Evolutionary conservation across 2,797 vertebrate species (phyloP).

Genomic region (Halcyon chelicuti): DNA sequence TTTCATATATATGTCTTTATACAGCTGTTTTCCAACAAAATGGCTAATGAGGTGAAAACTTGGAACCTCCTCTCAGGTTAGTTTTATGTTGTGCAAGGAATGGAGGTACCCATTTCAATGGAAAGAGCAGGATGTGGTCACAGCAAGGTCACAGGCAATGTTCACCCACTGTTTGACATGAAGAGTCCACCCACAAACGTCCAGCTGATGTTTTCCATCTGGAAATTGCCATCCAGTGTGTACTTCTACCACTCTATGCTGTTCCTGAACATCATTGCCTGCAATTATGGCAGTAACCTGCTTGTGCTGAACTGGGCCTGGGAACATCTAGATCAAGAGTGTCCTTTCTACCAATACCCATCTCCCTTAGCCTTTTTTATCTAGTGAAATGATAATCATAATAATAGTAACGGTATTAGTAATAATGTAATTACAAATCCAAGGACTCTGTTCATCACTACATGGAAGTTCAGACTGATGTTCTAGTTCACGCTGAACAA

Average conservation of each 20-base stretch:
- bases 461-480: not conserved
- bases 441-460: not conserved
- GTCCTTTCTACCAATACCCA: not conserved
- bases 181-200: not conserved
- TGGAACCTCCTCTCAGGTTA: not conserved
- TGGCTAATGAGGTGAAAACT: constrained; percentile 26
- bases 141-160: not conserved
- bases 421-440: not conserved
- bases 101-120: not conserved
- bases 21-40: constrained; percentile 48
- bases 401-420: not conserved
- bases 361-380: not conserved
- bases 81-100: not conserved
- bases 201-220: not conserved
- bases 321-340: not conserved
- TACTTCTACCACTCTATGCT: not conserved
- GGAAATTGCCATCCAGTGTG: not conserved
- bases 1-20: constrained; percentile 19
- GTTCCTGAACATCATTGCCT: accelerated
- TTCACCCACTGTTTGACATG: not conserved
- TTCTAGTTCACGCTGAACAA: not conserved
- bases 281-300: not conserved
- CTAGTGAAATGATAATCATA: not conserved
- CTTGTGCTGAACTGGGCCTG: not conserved
- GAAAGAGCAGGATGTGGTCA: not conserved